These are phyloP conservation scores for Dasypus novemcinctus DNA, from an alignment of 2,113 vertebrate genomes.

Conservation along the genomic window DNA sequence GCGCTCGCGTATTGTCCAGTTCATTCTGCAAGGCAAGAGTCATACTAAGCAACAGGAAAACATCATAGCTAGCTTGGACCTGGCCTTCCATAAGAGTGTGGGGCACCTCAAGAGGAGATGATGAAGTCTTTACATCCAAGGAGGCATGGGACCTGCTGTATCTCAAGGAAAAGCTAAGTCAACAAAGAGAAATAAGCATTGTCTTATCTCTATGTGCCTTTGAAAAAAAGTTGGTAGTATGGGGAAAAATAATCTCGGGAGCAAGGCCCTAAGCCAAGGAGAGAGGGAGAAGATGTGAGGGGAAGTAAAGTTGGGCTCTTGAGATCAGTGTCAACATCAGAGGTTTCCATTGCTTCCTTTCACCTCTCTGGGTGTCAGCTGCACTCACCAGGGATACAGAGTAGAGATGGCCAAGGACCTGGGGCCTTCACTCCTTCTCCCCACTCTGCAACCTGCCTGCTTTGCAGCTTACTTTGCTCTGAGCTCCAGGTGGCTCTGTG, in stretches of 20 bases:
- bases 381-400: not conserved
- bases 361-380: not conserved
- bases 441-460: not conserved
- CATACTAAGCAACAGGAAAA: conserved; percentile 47
- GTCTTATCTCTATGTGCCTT: not conserved
- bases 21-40: conserved; percentile 90
- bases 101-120: not conserved
- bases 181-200: not conserved
- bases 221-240: not conserved
- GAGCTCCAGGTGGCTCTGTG: not conserved
- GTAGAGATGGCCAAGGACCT: not conserved
- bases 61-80: not conserved
- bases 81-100: not conserved
- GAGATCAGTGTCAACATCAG: not conserved
- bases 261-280: not conserved
- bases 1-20: conserved; percentile 87
- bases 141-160: not conserved
- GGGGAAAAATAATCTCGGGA: not conserved
- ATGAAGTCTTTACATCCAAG: not conserved
- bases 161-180: not conserved
- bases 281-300: not conserved
- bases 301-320: not conserved
- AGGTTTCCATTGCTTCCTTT: not conserved
- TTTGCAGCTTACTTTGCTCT: not conserved
- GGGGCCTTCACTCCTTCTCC: not conserved